Evolutionary conservation across 1,140 invertebrate genomes (phyloP), one percentile per base, ranked within the genome.

Genomic region (Drosophila pandora): DNA sequence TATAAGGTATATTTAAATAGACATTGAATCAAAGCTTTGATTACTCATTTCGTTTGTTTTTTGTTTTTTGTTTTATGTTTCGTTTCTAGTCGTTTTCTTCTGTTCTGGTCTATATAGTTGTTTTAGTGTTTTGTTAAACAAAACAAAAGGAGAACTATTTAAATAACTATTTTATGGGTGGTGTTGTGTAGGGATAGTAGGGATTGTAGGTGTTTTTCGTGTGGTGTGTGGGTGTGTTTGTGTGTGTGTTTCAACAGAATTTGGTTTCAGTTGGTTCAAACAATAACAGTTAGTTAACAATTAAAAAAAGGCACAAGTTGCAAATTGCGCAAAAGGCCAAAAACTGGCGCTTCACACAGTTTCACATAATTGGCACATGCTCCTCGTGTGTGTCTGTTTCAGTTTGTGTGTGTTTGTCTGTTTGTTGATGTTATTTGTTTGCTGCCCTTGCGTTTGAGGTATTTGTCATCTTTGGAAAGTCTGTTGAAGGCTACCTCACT

Each of bases 381-480:
- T 78, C 62, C 61, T 77, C 53, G 55, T 75, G 63, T 75, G 49
- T 70, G 41, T 50, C 64, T 69, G 65, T 69, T n/a, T 61, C 53
- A 72, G 62, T 48, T 64, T 64, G 32, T 25, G 57, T 67, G 56
- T 50, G 47, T 62, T 49, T n/a, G n/a, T 22, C 34, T 54, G 13
- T 48, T 78, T 68, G 22, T 59, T 57, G 13, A 61, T 74, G 52
- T 60, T 63, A 53, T 60, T 73, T 58, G 61, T 53, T 75, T 69
- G 64, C 71, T 85, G 82, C 82, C 82, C 67, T 85, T 70, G 83
- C 83, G 82, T 88, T 85, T 85, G 83, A 88, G 83, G 83, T 88
- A 88, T 88, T 88, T 88, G 79, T 88, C 84, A 83, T 88, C 83
- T 87, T 87, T 87, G 83, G 83, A 87, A 88, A 87, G 79, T 87